These are phyloP conservation scores for Chaetodon auriga DNA, from an alignment of 2,113 vertebrate genomes.

Conservation along the genomic window DNA sequence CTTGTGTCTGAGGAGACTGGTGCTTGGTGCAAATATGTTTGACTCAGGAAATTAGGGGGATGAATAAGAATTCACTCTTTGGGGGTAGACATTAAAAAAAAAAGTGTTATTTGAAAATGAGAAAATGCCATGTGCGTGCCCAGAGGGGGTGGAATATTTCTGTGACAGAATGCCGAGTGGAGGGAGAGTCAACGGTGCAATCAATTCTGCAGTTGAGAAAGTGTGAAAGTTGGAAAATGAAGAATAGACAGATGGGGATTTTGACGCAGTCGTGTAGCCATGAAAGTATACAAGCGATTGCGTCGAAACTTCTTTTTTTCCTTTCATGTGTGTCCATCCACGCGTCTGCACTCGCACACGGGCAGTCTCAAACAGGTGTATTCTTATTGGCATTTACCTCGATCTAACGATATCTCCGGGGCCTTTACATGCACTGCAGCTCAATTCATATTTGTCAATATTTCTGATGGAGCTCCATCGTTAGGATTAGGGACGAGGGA, in stretches of 20 bases:
- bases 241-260: conserved; percentile 55
- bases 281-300: conserved; percentile 27
- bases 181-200: conserved; percentile 54
- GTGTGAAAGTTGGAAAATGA: conserved; percentile 56
- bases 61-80: conserved; percentile 56
- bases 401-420: neutral
- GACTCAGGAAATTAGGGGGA: conserved; percentile 62
- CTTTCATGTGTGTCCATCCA: neutral
- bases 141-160: conserved; percentile 58
- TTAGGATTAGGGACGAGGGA: conserved; percentile 55
- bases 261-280: conserved; percentile 28
- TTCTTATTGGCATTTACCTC: conserved; percentile 47
- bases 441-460: conserved; percentile 64
- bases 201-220: conserved; percentile 65
- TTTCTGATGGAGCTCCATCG: conserved; percentile 51
- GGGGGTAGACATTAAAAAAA: neutral
- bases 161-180: conserved; percentile 47
- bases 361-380: conserved; percentile 1
- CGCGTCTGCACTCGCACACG: neutral
- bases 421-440: conserved; percentile 34
- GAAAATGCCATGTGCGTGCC: conserved; percentile 56
- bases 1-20: conserved; percentile 21
- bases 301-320: neutral
- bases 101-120: conserved; percentile 67
- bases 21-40: conserved; percentile 32